Percentiles rank a stretch among this genome's conserved stretches.
These are phyloP conservation scores for Rhyzopertha dominica DNA, from an alignment of 1,140 invertebrate species.

Conservation along the genomic window DNA sequence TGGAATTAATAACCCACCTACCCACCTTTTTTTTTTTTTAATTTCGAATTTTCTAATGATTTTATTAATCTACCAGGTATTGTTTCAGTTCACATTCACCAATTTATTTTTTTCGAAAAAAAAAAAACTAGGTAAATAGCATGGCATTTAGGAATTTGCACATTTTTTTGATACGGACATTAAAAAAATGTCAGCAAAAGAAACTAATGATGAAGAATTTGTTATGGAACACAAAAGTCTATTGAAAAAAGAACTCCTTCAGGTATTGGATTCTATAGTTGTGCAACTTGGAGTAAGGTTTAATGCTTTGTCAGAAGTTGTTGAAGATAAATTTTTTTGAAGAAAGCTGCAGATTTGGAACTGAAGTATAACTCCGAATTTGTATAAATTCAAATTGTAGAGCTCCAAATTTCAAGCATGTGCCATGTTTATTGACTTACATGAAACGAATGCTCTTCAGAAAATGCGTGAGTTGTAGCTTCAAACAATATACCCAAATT, in stretches of 20 bases:
- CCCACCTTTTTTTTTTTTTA: no score
- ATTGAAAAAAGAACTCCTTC: slow-evolving; percentile 3
- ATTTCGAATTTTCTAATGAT: no score
- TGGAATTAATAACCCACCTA: no score
- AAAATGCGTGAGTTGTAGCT: no score
- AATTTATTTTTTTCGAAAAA: background rate
- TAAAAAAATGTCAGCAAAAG: background rate
- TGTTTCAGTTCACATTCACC: slow-evolving; percentile 1
- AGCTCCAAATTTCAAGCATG: no score
- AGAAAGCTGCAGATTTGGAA: slow-evolving; percentile 5
- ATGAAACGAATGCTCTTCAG: no score
- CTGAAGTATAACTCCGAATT: slow-evolving; percentile 3
- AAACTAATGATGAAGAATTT: background rate
- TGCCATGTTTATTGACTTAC: no score
- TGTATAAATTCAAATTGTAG: slow-evolving; percentile 4
- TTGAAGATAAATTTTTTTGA: no score
- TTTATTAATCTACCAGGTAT: no score
- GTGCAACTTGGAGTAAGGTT: slow-evolving; percentile 6
- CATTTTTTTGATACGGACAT: background rate
- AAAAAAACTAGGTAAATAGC: background rate
- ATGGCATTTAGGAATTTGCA: no score
- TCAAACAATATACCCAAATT: no score
- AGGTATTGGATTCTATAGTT: background rate
- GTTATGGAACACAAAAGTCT: background rate
- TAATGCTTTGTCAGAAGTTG: slow-evolving; percentile 1